Conservation (phyloP, 2,797 vertebrate species). For the Emys orbicularis region DNA sequence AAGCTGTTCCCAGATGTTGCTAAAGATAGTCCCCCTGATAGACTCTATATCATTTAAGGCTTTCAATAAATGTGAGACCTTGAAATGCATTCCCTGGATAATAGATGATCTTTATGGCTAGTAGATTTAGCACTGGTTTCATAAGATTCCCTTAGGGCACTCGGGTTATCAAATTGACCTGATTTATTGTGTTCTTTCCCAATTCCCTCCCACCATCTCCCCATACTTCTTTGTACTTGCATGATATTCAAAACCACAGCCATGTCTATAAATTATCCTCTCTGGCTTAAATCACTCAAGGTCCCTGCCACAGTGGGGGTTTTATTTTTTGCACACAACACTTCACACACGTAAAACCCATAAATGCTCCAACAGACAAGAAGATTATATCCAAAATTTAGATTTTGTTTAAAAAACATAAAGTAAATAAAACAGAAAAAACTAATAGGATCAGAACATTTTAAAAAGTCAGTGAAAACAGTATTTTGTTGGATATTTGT, state of each 20-base stretch:
- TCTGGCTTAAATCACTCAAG: not conserved
- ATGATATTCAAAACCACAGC: not conserved
- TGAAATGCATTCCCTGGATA: not conserved
- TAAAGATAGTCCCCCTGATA: not conserved
- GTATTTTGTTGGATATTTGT: not conserved
- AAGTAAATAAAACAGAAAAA: slow-evolving; percentile 13
- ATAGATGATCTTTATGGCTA: not conserved
- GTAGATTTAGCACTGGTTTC: not conserved
- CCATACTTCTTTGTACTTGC: not conserved
- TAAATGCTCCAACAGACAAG: not conserved
- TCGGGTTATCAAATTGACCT: not conserved
- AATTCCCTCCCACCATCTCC: not conserved
- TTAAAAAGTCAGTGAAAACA: not conserved
- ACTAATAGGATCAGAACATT: not conserved
- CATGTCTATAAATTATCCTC: not conserved
- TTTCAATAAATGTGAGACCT: rapidly evolving
- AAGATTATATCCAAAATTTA: not conserved
- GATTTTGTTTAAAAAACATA: slow-evolving; percentile 8
- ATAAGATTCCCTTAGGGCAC: not conserved
- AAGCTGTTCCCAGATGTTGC: not conserved
- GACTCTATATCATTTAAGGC: not conserved
- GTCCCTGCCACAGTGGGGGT: rapidly evolving
- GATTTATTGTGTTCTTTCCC: not conserved
- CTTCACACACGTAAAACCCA: not conserved
- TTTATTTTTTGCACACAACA: not conserved